Conservation (phyloP, 1,140 invertebrate genomes). For the Drosophila elegans region DNA sequence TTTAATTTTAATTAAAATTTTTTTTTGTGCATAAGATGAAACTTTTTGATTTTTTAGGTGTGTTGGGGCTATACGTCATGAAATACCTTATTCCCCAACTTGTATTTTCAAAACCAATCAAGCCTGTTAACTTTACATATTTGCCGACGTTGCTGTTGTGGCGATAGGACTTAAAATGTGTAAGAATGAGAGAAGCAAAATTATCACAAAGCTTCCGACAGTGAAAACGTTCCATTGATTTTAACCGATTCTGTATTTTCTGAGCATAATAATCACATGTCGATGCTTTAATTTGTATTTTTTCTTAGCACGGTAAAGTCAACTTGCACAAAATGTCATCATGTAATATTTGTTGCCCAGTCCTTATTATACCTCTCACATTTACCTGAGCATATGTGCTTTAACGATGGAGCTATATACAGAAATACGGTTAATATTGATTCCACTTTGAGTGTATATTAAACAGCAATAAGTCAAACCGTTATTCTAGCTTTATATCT, state of each 20-base stretch:
- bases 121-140: slow-evolving; percentile 18
- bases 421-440: slow-evolving; percentile 30
- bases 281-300: not conserved
- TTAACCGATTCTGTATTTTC: not conserved
- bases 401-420: slow-evolving; percentile 51
- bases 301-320: slow-evolving; percentile 10
- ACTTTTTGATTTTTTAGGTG: too few relatives aligned
- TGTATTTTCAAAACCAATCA: not conserved
- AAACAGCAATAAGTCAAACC: slow-evolving; percentile 20
- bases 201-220: slow-evolving; percentile 11
- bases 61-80: not conserved
- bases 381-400: slow-evolving; percentile 62
- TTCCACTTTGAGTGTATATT: slow-evolving; percentile 26
- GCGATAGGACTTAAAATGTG: slow-evolving; percentile 9
- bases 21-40: too few relatives aligned
- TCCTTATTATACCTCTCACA: slow-evolving; percentile 7
- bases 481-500: slow-evolving; percentile 25
- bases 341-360: slow-evolving; percentile 63
- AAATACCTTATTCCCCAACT: not conserved
- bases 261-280: not conserved
- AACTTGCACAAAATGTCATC: slow-evolving; percentile 53
- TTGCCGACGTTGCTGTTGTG: slow-evolving; percentile 66
- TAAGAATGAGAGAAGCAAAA: slow-evolving; percentile 1
- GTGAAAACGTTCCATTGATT: slow-evolving; percentile 11
- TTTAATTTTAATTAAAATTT: not conserved